Evolutionary conservation across 2,113 vertebrate species (phyloP), one percentile per base, ranked within the genome.

Genomic region (Gambusia affinis): DNA sequence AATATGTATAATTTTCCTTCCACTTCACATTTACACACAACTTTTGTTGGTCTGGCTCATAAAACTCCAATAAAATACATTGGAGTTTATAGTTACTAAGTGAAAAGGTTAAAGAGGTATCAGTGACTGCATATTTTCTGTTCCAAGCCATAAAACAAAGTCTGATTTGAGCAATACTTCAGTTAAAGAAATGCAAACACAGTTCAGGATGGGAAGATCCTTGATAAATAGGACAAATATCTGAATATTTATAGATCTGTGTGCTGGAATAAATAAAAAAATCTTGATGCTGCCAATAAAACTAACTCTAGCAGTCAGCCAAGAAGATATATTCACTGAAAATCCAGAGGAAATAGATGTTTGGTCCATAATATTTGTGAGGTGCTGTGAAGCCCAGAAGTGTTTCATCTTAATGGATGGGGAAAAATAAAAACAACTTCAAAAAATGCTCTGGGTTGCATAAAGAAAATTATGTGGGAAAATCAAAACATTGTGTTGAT

Each of bases 191-290:
- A 85, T 69, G 62, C 44, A 73, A 79, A 76, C 39, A 75, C 60
- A 75, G 71, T 70, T 70, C 42, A 29, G 72, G 75, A 72, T 75
- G 70, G 66, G 79, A 67, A 86, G 65, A 87, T 77, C 64, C 72
- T 72, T 70, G 64, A 90, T 91, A 88, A 91, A 90, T 81, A 88
- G 82, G 85, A 91, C 81, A 85, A 81, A 85, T 82, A 87, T 88
- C 72, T 60, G 89, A 93, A 92, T 91, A 91, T 93, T 93, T 91
- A 88, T 66, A 78, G 47, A 83, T 72, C 64, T 39, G 67, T 85
- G 71, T 79, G 65, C 67, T 73, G 12, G 22, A 57, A 83, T 88
- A 87, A 91, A 89, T 91, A 75, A 84, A 78, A 85, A 72, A 70
- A 69, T 62, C 54, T 0, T 0, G n/a, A 44, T 31, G 7, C 33